phyloP scores from a whole-genome alignment of 2,113 vertebrate genomes.

The Mola mola region DNA sequence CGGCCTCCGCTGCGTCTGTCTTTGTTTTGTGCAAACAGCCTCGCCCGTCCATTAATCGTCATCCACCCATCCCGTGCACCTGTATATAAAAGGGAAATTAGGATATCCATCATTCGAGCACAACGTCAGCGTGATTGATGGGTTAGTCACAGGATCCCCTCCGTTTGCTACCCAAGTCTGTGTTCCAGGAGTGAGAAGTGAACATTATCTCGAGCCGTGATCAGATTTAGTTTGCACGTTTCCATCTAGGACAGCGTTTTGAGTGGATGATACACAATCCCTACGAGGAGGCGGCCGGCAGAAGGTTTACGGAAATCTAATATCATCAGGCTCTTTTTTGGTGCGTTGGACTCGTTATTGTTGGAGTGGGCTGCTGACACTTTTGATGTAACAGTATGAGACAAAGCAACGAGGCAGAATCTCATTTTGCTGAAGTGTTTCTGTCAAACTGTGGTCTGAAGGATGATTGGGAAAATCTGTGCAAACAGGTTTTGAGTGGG shows the following conservation, averaged over 20 bases:
- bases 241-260: slow-evolving; percentile 73
- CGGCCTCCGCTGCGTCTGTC: slow-evolving; percentile 37
- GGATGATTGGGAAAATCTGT: slow-evolving; percentile 79
- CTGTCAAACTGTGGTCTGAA: slow-evolving; percentile 75
- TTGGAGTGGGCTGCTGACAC: slow-evolving; percentile 73
- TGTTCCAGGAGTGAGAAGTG: slow-evolving; percentile 76
- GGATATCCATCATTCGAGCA: slow-evolving; percentile 80
- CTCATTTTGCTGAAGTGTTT: slow-evolving; percentile 77
- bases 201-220: slow-evolving; percentile 78
- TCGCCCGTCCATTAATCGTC: slow-evolving; percentile 76
- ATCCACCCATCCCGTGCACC: slow-evolving; percentile 75
- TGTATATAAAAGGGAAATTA: slow-evolving; percentile 81
- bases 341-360: slow-evolving; percentile 77
- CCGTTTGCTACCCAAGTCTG: slow-evolving; percentile 66
- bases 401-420: slow-evolving; percentile 77
- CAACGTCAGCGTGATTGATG: slow-evolving; percentile 79
- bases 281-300: slow-evolving; percentile 66
- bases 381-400: slow-evolving; percentile 75
- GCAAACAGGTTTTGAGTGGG: slow-evolving; percentile 80
- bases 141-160: slow-evolving; percentile 76
- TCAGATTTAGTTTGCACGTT: slow-evolving; percentile 79
- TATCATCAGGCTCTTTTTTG: slow-evolving; percentile 72
- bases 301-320: slow-evolving; percentile 79
- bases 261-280: slow-evolving; percentile 74
- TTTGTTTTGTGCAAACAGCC: slow-evolving; percentile 72